Evolutionary conservation across 2,113 vertebrate species (phyloP).

Genomic region (Nematolebias whitei): DNA sequence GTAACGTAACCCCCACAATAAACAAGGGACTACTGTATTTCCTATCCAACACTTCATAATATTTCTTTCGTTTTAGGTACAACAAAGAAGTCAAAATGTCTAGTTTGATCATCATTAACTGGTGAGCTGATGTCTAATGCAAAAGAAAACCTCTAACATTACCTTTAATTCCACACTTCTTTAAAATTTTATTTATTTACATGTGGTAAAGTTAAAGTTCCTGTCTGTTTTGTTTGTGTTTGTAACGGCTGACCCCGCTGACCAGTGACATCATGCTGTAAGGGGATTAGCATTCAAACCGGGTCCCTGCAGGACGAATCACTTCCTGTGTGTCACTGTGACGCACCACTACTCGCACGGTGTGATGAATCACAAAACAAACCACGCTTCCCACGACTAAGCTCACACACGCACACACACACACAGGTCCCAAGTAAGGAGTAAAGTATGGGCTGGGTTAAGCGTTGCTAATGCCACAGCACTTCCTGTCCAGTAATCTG

Average conservation of each 20-base stretch:
- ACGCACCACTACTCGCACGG: conserved; percentile 55
- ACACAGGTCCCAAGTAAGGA: conserved; percentile 56
- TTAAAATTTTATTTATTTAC: too few relatives aligned
- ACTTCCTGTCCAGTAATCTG: conserved; percentile 79
- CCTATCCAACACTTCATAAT: too few relatives aligned
- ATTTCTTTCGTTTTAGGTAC: too few relatives aligned
- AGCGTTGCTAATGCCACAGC: conserved; percentile 70
- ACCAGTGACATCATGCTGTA: conserved; percentile 36
- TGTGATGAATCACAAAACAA: conserved; percentile 49
- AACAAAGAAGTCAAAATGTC: too few relatives aligned
- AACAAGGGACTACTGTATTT: too few relatives aligned
- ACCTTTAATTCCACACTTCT: too few relatives aligned
- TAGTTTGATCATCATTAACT: too few relatives aligned
- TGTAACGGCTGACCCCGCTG: conserved; percentile 8
- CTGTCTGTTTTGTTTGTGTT: too few relatives aligned
- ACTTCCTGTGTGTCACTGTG: conserved; percentile 69
- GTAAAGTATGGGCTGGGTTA: conserved; percentile 65
- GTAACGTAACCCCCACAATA: too few relatives aligned
- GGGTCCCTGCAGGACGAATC: conserved; percentile 54
- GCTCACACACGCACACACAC: conserved; percentile 43
- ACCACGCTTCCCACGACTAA: conserved; percentile 24
- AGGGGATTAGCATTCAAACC: conserved; percentile 59
- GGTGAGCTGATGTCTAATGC: too few relatives aligned
- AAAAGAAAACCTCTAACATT: too few relatives aligned
- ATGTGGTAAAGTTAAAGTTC: too few relatives aligned